A percentile compares a stretch with the other conserved stretches of the same genome.
phyloP scores from a whole-genome alignment of 2,797 vertebrate genomes.

The Numenius phaeopus region DNA sequence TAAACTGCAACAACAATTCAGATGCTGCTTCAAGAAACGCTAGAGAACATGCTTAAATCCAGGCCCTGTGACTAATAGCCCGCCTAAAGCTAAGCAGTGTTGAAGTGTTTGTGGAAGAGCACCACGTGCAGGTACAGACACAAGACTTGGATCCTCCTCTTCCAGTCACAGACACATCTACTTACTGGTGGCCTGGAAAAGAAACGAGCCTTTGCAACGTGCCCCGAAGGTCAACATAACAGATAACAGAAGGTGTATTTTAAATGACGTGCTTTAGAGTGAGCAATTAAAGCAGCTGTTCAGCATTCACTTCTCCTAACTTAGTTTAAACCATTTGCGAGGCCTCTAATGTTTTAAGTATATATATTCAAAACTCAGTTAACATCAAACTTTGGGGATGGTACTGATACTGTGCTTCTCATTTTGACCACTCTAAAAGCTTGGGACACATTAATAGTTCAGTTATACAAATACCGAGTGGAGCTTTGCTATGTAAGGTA shows the following conservation, averaged over 20 bases:
- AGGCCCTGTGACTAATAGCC: not conserved
- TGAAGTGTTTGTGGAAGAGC: not conserved
- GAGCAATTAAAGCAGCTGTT: conserved; percentile 14
- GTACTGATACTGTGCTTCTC: not conserved
- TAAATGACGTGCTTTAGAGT: not conserved
- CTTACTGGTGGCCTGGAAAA: not conserved
- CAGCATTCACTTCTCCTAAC: not conserved
- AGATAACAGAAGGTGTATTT: not conserved
- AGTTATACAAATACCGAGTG: conserved; percentile 12
- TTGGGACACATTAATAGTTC: conserved; percentile 50
- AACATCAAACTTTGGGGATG: not conserved
- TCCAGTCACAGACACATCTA: not conserved
- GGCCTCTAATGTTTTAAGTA: not conserved
- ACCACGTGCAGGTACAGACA: not conserved
- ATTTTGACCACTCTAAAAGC: not conserved
- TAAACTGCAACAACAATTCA: not conserved
- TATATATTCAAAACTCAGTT: not conserved
- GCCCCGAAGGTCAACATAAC: not conserved
- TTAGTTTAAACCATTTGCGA: conserved; percentile 4
- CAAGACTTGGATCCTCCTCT: not conserved
- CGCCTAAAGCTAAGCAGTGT: not conserved
- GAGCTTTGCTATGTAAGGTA: conserved; percentile 6
- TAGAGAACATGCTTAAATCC: not conserved
- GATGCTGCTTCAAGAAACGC: not conserved
- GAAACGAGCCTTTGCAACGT: not conserved